phyloP scores from a whole-genome alignment of 2,113 vertebrate genomes.

The Gorsachius goisagi region DNA sequence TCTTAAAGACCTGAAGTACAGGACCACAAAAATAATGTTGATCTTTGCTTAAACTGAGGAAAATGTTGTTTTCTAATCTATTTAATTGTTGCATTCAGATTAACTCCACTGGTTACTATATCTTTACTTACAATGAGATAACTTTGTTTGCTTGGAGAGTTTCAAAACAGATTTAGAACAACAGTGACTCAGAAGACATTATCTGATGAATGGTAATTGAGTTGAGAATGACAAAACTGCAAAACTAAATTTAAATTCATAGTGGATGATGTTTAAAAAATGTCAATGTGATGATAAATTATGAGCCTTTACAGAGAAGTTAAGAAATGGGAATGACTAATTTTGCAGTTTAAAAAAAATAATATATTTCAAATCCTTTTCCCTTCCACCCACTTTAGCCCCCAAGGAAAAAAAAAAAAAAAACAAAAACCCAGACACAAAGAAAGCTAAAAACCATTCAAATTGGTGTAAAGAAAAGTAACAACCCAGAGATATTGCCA shows the following conservation, averaged over 20 bases:
- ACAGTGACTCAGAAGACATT: conserved; percentile 45
- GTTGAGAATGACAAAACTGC: conserved; percentile 8
- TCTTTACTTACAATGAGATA: conserved; percentile 1
- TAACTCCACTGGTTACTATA: background rate
- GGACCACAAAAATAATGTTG: background rate
- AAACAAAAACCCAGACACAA: background rate
- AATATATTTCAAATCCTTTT: background rate
- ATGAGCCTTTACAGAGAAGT: background rate
- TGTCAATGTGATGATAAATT: conserved; percentile 2
- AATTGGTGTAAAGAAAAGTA: background rate
- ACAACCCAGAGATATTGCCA: background rate
- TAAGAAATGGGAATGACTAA: conserved; percentile 38
- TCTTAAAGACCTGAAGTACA: background rate
- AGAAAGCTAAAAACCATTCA: background rate
- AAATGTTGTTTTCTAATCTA: background rate
- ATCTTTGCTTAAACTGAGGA: background rate
- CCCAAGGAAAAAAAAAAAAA: background rate
- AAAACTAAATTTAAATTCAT: conserved; percentile 54
- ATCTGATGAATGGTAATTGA: conserved; percentile 49
- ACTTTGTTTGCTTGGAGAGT: conserved; percentile 1
- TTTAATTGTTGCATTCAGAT: background rate
- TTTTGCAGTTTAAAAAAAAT: background rate
- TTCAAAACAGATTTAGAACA: conserved; percentile 57
- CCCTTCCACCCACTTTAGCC: background rate
- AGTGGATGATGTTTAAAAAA: conserved; percentile 4